phyloP scores from a whole-genome alignment of 23 tunicate genomes.

The Pegea sp. region DNA sequence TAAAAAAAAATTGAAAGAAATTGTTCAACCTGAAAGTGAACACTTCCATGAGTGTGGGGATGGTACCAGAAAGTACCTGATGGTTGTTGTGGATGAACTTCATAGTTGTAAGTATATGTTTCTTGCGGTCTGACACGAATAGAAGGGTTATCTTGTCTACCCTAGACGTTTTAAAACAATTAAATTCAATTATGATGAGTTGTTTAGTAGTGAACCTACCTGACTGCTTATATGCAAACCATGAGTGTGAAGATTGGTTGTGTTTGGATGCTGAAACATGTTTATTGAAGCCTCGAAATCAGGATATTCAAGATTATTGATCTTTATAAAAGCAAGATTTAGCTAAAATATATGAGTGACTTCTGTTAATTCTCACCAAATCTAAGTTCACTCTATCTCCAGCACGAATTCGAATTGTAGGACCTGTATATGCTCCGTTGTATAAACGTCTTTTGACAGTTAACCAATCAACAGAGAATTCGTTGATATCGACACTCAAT shows the following conservation, averaged over 20 bases:
- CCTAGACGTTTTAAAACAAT: not conserved
- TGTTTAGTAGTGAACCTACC: conserved; percentile 5
- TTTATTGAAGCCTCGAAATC: conserved; percentile 6
- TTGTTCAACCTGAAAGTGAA: conserved; percentile 16
- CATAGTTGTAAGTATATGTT: conserved; percentile 4
- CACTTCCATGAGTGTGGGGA: conserved; percentile 20
- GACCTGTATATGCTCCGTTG: conserved; percentile 8
- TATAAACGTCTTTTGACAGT: conserved; percentile 9
- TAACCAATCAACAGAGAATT: conserved; percentile 7
- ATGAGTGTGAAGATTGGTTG: conserved; percentile 17
- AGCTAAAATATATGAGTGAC: too few species aligned
- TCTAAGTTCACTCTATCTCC: conserved; percentile 6
- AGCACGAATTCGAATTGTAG: conserved; percentile 4
- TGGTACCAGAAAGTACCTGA: conserved; percentile 40
- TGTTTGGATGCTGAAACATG: conserved; percentile 9
- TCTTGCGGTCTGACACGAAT: conserved; percentile 3
- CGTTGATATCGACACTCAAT: conserved; percentile 1
- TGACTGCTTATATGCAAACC: conserved; percentile 16
- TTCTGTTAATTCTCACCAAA: too few species aligned
- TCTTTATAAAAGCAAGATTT: too few species aligned
- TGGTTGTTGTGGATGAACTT: conserved; percentile 17
- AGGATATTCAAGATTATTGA: conserved; percentile 11
- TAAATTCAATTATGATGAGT: not conserved
- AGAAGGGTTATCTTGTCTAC: conserved; percentile 6
- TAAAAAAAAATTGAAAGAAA: too few species aligned